These are phyloP conservation scores for Smittia aterrima DNA, from an alignment of 2,888 invertebrate genomes.

Conservation along the genomic window DNA sequence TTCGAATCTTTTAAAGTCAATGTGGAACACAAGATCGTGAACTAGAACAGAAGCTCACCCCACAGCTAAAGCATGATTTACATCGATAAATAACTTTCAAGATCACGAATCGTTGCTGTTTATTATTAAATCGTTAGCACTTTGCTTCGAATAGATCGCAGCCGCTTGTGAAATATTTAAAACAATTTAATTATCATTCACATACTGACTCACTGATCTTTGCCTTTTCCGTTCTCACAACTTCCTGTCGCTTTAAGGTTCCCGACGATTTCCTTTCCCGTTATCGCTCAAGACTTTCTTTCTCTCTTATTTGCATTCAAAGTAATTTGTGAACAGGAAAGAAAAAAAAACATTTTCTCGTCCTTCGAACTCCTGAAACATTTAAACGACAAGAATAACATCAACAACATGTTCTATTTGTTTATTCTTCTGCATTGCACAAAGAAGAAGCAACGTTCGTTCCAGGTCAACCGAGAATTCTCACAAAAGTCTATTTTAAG, in stretches of 20 bases:
- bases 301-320: not conserved
- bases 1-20: too few relatives aligned
- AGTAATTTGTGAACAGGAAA: not conserved
- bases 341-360: not conserved
- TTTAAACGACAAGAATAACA: not conserved
- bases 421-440: conserved; percentile 36
- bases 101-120: conserved; percentile 9
- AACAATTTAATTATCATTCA: conserved; percentile 31
- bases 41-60: not conserved
- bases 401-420: conserved; percentile 22
- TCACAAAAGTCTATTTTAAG: not conserved
- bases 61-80: too few relatives aligned
- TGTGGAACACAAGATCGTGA: too few relatives aligned
- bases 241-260: conserved; percentile 18
- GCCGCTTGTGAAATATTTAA: not conserved
- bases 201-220: conserved; percentile 14
- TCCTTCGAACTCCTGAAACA: too few relatives aligned
- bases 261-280: not conserved
- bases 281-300: not conserved
- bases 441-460: conserved; percentile 17
- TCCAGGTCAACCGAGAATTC: conserved; percentile 16
- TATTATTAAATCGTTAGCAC: conserved; percentile 4
- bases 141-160: not conserved
- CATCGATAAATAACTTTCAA: conserved; percentile 16
- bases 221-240: not conserved